Evolutionary conservation across 2,888 invertebrate genomes (phyloP), one percentile per base, ranked within the genome.

Genomic region (Coleophora deauratella): DNA sequence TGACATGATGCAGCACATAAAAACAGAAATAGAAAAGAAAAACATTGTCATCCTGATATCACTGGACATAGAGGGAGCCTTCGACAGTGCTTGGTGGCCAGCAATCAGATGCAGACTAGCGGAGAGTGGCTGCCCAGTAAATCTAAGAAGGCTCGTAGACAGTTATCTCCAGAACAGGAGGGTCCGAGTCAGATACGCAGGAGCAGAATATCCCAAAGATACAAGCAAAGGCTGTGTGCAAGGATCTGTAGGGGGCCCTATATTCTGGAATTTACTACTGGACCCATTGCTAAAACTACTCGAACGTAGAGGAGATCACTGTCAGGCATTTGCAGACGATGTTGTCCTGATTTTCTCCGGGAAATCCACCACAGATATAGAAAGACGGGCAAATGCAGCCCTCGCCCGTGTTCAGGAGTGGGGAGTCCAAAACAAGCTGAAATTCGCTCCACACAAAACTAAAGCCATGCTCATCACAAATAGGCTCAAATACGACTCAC

Each of bases 301-400:
- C 1, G 38, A 33, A n/a, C 1, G 10, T 6, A 27, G 15, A 11
- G 40, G 38, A 0, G 15, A 28, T 3, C 37, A 46, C 36, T 38
- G 40, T 13, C 49, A 49, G 27, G 46, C 49, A 0, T 49, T 43
- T 14, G 48, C 51, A 3, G 46, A 45, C 13, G 44, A 45, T 12
- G 28, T 50, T 3, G 39, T 42, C 0, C 33, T 50, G 2, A 11
- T 46, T 0, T 41, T 51, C 21, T 30, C 14, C 8, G 46, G 46
- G 0, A 33, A 43, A 0, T 43, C 41, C 0, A 46, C 43, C 0
- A 10, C 2, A 1, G 47, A 44, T 2, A 21, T 50, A 0, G 27
- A 52, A 13, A 13, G 37, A 15, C 13, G n/a, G 2, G 44, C 45
- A 7, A 44, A 47, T 37, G 39, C 21, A 9, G 33, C 43, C 9